These are phyloP conservation scores for Spea multiplicata DNA, from an alignment of 2,113 vertebrate genomes.

Conservation along the genomic window DNA sequence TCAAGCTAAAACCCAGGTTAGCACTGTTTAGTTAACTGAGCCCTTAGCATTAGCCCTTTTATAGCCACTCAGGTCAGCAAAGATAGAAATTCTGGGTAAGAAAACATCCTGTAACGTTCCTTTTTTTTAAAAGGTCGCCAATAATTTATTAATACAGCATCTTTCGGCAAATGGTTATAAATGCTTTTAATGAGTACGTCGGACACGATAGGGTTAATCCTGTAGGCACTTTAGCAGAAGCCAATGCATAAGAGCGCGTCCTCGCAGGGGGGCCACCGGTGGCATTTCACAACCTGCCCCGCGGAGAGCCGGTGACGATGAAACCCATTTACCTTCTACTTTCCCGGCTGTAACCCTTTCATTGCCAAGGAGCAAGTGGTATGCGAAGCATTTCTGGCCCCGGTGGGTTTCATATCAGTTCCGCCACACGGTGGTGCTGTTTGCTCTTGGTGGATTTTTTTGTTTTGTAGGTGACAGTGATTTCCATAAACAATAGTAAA, in stretches of 20 bases:
- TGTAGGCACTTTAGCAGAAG: not conserved
- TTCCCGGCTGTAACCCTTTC: not conserved
- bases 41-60: too few species aligned
- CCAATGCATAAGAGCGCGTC: not conserved
- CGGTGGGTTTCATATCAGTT: too few species aligned
- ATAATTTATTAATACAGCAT: slow-evolving; percentile 40
- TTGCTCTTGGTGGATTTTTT: too few species aligned
- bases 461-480: too few species aligned
- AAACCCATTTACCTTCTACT: not conserved
- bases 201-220: slow-evolving; percentile 10
- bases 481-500: too few species aligned
- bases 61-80: too few species aligned
- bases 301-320: not conserved
- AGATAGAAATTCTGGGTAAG: too few species aligned
- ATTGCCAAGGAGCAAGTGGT: not conserved
- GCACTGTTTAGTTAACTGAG: too few species aligned
- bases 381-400: too few species aligned
- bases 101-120: not conserved
- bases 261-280: not conserved
- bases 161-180: slow-evolving; percentile 14
- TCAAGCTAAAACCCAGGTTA: too few species aligned
- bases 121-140: slow-evolving; percentile 12
- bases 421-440: too few species aligned
- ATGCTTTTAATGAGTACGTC: not conserved
- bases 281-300: slow-evolving; percentile 19